phyloP scores from a whole-genome alignment of 2,113 vertebrate species.

The Aplodontia rufa region DNA sequence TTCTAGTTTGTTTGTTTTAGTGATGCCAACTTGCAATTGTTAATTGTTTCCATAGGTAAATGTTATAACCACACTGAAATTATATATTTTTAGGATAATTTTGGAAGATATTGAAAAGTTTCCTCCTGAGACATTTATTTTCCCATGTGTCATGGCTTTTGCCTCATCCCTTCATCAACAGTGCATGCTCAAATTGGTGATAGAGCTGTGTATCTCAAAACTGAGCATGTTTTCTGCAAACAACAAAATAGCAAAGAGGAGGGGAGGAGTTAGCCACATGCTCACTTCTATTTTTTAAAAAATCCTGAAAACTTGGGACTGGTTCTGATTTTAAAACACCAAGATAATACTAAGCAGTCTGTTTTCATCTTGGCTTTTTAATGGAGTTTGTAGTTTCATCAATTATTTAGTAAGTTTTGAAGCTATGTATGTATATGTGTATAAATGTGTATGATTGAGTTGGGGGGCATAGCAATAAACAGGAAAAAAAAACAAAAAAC shows the following conservation, averaged over 20 bases:
- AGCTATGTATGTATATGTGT: neutral
- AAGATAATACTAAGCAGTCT: slow-evolving; percentile 6
- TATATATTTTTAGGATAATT: neutral
- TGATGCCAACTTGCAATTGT: neutral
- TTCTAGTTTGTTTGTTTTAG: neutral
- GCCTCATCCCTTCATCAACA: neutral
- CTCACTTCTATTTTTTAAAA: slow-evolving; percentile 40
- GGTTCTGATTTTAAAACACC: slow-evolving; percentile 4
- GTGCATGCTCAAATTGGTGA: no score
- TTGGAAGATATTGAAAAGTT: neutral
- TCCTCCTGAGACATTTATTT: neutral
- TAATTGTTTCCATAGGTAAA: neutral
- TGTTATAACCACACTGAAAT: neutral
- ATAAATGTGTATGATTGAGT: neutral
- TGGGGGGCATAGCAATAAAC: neutral
- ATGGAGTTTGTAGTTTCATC: neutral
- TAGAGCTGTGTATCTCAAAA: slow-evolving; percentile 46
- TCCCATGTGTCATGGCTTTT: neutral
- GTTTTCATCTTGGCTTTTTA: slow-evolving; percentile 9
- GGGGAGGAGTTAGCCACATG: neutral
- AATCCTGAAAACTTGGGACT: neutral
- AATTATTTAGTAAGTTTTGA: slow-evolving; percentile 27
- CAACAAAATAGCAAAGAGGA: neutral
- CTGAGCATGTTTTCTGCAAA: slow-evolving; percentile 18
- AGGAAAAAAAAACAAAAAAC: no score